Conservation (phyloP, 1,140 invertebrate genomes). For the Aphelenchoides fujianensis region DNA sequence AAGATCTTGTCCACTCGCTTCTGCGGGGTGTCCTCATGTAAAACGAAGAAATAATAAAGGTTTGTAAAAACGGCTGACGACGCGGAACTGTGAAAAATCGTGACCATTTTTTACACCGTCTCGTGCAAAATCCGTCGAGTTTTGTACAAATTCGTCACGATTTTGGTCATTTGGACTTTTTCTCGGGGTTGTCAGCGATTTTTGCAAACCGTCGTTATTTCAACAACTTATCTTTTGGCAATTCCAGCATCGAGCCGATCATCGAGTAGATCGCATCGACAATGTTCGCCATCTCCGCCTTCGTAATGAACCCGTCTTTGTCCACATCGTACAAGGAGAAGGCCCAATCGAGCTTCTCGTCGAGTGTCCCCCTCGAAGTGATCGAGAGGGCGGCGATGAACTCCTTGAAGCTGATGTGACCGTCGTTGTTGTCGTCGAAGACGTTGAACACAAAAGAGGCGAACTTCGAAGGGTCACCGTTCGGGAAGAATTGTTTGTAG, state of each 20-base stretch:
- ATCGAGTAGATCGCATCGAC: conserved; percentile 66
- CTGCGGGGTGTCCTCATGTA: conserved; percentile 66
- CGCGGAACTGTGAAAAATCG: too few species aligned
- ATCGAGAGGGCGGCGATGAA: conserved; percentile 64
- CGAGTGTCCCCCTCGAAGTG: conserved; percentile 63
- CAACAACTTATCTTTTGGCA: conserved; percentile 66
- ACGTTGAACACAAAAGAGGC: conserved; percentile 67
- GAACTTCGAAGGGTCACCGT: conserved; percentile 67
- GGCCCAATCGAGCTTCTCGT: conserved; percentile 64
- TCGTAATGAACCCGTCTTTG: conserved; percentile 66
- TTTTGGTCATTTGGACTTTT: too few species aligned
- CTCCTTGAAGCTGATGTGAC: conserved; percentile 49
- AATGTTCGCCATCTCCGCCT: conserved; percentile 49
- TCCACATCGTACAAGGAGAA: conserved; percentile 68
- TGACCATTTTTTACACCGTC: too few species aligned
- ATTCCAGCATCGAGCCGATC: conserved; percentile 65
- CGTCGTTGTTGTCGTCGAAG: conserved; percentile 66
- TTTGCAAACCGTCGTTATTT: too few species aligned
- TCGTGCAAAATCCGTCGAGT: too few species aligned
- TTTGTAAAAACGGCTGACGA: too few species aligned
- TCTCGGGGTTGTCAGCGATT: too few species aligned
- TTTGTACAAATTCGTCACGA: too few species aligned
- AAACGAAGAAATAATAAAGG: too few species aligned
- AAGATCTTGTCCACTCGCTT: conserved; percentile 67
- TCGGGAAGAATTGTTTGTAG: conserved; percentile 67